phyloP scores from a whole-genome alignment of 2,888 invertebrate genomes.

The Papilio protenor region DNA sequence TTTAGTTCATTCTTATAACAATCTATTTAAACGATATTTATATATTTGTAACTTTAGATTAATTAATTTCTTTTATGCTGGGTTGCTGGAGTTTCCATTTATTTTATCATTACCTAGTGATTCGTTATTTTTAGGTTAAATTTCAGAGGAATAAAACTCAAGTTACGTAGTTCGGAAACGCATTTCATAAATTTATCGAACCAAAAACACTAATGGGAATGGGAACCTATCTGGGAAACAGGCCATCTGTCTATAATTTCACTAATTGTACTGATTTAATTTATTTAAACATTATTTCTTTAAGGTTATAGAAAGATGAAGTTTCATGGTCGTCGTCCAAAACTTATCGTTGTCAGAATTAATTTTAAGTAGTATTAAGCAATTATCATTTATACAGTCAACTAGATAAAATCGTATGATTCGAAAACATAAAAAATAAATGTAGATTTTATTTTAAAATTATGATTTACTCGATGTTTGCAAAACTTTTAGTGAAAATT shows the following conservation, averaged over 20 bases:
- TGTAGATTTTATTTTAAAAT: background rate
- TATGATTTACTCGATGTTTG: background rate
- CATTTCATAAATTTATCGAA: too few relatives aligned
- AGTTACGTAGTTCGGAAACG: too few relatives aligned
- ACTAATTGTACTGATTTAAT: background rate
- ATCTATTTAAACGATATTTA: background rate
- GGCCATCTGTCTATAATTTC: background rate
- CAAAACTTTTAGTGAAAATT: background rate
- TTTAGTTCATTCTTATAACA: background rate
- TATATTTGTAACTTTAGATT: background rate
- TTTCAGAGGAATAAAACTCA: too few relatives aligned
- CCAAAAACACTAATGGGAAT: too few relatives aligned
- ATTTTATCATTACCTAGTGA: too few relatives aligned
- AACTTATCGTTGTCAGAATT: conserved; percentile 8
- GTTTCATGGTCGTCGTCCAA: background rate
- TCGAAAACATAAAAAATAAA: background rate
- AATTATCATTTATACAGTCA: background rate
- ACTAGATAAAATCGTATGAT: background rate
- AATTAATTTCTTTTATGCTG: background rate
- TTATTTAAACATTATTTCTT: background rate
- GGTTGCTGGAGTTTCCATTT: too few relatives aligned
- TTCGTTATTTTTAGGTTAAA: too few relatives aligned
- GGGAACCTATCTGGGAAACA: too few relatives aligned
- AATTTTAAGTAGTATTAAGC: background rate
- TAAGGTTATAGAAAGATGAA: background rate